Conservation (phyloP, 2,888 invertebrate genomes). For the Vannuccia rotundouncinata region DNA sequence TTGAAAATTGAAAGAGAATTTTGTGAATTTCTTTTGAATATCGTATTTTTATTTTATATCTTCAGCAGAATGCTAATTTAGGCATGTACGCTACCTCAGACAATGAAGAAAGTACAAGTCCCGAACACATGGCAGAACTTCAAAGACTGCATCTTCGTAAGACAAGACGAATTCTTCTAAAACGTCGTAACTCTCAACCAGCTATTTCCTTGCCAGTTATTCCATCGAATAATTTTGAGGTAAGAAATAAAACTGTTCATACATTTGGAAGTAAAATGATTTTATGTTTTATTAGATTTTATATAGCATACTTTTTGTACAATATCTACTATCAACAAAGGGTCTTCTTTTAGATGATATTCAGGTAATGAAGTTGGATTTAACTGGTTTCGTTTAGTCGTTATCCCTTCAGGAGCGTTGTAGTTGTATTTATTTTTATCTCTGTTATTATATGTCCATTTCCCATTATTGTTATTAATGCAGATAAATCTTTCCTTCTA, state of each 20-base stretch:
- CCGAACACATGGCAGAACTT: conserved; percentile 45
- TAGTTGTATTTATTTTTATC: no score
- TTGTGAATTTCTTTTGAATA: no score
- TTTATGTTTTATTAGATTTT: not conserved
- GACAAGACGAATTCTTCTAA: conserved; percentile 75
- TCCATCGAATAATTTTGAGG: conserved; percentile 60
- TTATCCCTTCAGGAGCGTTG: not conserved
- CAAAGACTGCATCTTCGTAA: conserved; percentile 73
- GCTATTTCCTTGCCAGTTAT: conserved; percentile 87
- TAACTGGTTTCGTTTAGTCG: not conserved
- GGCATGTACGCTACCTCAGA: conserved; percentile 35
- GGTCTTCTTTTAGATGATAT: no score
- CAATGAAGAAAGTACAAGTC: not conserved
- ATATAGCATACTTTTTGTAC: no score
- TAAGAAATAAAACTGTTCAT: no score
- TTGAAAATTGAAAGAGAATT: no score
- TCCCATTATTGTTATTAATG: no score
- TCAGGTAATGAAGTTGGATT: no score
- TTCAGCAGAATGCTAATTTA: not conserved
- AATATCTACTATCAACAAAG: no score
- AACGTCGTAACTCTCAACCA: conserved; percentile 80
- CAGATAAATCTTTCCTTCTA: no score
- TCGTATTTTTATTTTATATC: no score
- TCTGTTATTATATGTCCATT: no score
- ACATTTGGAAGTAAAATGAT: not conserved